Evolutionary conservation across 2,888 invertebrate species (phyloP), one percentile per base, ranked within the genome.

Genomic region (Catocala sponsa): DNA sequence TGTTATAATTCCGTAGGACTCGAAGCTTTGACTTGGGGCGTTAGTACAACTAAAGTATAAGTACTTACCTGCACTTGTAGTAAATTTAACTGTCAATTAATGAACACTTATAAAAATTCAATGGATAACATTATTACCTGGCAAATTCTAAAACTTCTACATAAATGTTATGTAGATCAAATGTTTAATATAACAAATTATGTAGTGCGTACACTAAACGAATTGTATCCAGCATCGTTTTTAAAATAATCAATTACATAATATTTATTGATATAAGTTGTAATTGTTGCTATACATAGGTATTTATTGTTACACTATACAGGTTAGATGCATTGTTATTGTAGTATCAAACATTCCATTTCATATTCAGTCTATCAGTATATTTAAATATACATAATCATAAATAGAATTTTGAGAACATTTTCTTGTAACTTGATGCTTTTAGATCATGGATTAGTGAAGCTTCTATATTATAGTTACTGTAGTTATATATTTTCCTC

Each of bases 321-420:
- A 57, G 55, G 54, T 47, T 65, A 71, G 55, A 62, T 66, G 55
- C 62, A 65, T 70, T 65, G 62, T 77, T 76, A 66, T 70, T 35
- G 66, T 72, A 59, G 68, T 55, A 63, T 72, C 62, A 65, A 79
- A 90, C 90, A 91, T 91, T 90, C 91, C 91, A 89, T 79, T 81
- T 79, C 70, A 76, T 78, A 79, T 79, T 85, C 66, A 64, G 68
- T 72, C 35, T 7, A 72, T 74, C 70, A 63, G 49, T 32, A 60
- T n/a, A 58, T 62, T 38, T 60, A 69, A 33, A 60, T 41, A 60
- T 55, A 59, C 38, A 67, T 55, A 60, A 64, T 63, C 47, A 63
- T 52, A 44, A 51, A 54, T 56, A 56, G 59, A 38, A 15, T 47
- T 58, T 65, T 52, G 46, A 55, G 52, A 44, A 58, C 35, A 49